Evolutionary conservation across 2,888 invertebrate species (phyloP), one percentile per base, ranked within the genome.

Genomic region (Dryocosmus kuriphilus): DNA sequence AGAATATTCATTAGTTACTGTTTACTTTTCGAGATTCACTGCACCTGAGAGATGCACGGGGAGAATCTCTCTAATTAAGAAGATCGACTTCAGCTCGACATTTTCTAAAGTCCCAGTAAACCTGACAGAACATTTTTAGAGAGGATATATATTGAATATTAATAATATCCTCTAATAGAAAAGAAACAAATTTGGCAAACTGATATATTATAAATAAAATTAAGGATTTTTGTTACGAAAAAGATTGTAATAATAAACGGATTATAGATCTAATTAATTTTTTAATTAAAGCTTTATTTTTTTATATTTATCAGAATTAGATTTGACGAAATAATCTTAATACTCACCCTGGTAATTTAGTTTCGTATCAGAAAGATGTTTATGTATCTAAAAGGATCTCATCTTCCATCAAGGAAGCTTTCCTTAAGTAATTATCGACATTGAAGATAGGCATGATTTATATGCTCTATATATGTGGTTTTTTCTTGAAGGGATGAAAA

Each of bases 1-100:
- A 65, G 65, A 65, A 41, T 65, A 65, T 65, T 41, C 38, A 65
- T 65, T 65, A 24, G 41, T 14, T 22, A 24, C 41, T 24, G n/a
- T 24, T 65, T 65, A 35, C 35, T 22, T 14, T 41, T 41, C 65
- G 24, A 41, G 41, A 65, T 38, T 51, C 19, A n/a, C n/a, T n/a
- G n/a, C n/a, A n/a, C n/a, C n/a, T n/a, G n/a, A n/a, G n/a, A n/a
- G n/a, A n/a, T n/a, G n/a, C n/a, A n/a, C n/a, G n/a, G n/a, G n/a
- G n/a, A n/a, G n/a, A n/a, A n/a, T n/a, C n/a, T n/a, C n/a, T n/a
- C n/a, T n/a, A n/a, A n/a, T n/a, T n/a, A n/a, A n/a, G n/a, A n/a
- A n/a, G n/a, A n/a, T n/a, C n/a, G n/a, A n/a, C n/a, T n/a, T n/a
- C n/a, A n/a, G n/a, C n/a, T n/a, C n/a, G n/a, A n/a, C n/a, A n/a